Evolutionary conservation across 2,888 invertebrate species (phyloP), one percentile per base, ranked within the genome.

Genomic region (Chymomyza amoena): DNA sequence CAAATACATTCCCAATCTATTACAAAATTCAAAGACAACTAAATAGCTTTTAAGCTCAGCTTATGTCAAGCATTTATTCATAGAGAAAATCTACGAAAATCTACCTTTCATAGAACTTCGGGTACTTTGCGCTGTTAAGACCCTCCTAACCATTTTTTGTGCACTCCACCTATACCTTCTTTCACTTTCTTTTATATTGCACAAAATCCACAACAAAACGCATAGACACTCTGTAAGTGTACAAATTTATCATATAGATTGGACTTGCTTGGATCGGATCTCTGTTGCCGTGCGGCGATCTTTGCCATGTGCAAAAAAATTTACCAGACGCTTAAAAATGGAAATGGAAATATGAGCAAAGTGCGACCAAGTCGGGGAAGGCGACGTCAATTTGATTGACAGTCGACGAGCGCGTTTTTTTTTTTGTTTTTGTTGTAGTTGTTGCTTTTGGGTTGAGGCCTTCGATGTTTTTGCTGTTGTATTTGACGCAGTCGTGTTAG

Each of bases 401-500:
- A 51, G 61, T 25, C 59, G 39, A 16, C 59, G 39, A 4, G 28
- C 25, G n/a, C 15, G 25, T 52, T 25, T 10, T 28, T 4, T 9
- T 15, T 36, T 66, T 16, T 39, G 20, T 18, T 20, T 64, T n/a
- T n/a, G n/a, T n/a, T n/a, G n/a, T n/a, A n/a, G n/a, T n/a, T 56
- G 45, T 39, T 69, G 15, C 32, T 54, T 20, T 20, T 59, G 50
- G 50, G 50, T 60, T 56, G 28, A 59, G 50, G 51, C 59, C 59
- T n/a, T 39, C 25, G 50, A 45, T 66, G 39, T 50, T 36, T 20
- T 64, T 56, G 51, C 32, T 69, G 15, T 20, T 59, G 50, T n/a
- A 18, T 69, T 64, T 72, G 75, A 20, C 61, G 56, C 56, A 45
- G 61, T 28, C 39, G 18, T 71, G 72, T 78, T 73, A 83, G 79